Percentiles rank a stretch among this genome's conserved stretches.
Evolutionary conservation across 2,797 vertebrate species (phyloP).

Genomic region (Enteromius radiatus): DNA sequence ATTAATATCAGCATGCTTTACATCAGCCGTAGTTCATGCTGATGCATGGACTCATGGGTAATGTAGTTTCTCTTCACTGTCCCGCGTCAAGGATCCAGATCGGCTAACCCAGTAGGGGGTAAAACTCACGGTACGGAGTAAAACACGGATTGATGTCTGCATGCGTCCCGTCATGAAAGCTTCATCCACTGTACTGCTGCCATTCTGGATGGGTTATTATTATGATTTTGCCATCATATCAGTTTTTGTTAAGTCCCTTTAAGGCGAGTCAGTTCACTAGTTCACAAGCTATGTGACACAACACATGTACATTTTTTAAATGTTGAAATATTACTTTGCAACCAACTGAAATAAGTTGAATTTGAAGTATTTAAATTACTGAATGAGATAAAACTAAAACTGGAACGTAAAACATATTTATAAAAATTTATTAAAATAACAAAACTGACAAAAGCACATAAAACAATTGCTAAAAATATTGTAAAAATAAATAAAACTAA

Average conservation of each 20-base stretch:
- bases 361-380: too few species aligned
- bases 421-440: background rate
- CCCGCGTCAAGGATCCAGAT: conserved; percentile 88
- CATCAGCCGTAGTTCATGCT: conserved; percentile 21
- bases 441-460: background rate
- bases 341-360: background rate
- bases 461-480: background rate
- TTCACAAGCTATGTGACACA: too few species aligned
- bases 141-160: conserved; percentile 44
- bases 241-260: background rate
- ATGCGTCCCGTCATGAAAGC: conserved; percentile 32
- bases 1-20: conserved; percentile 40
- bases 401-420: background rate
- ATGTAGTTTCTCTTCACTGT: conserved; percentile 74
- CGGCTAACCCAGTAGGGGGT: conserved; percentile 87
- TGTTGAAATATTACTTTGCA: background rate
- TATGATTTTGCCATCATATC: background rate
- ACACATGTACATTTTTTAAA: background rate
- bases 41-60: conserved; percentile 76
- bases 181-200: conserved; percentile 7
- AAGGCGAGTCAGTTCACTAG: conserved; percentile 14
- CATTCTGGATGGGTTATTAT: background rate
- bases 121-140: conserved; percentile 71
- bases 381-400: too few species aligned
- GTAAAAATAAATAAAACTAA: background rate